Conservation (phyloP, 2,797 vertebrate species). For the Percopsis omiscomaycus region DNA sequence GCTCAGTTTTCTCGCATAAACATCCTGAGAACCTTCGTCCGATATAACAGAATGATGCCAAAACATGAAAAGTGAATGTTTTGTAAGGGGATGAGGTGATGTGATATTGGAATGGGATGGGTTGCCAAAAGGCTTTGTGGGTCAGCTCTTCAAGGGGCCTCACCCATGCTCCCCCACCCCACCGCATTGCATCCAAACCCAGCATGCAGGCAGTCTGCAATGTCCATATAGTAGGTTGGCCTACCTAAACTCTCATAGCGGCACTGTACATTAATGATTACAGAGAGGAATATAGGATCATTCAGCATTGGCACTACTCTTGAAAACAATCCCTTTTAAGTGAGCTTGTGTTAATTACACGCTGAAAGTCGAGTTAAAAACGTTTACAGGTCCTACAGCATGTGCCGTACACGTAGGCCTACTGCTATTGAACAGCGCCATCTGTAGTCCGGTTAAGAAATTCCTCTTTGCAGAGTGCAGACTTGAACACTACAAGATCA, state of each 20-base stretch:
- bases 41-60: conserved; percentile 3
- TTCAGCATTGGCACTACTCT: no score
- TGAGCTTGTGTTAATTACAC: no score
- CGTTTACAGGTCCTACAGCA: not conserved
- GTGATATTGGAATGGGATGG: conserved; percentile 26
- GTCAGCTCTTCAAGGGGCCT: conserved; percentile 13
- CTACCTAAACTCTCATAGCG: no score
- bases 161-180: conserved; percentile 29
- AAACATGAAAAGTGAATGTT: conserved; percentile 11
- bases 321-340: no score
- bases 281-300: no score
- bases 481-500: no score
- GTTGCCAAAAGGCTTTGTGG: conserved; percentile 22
- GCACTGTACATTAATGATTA: no score
- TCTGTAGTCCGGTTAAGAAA: conserved; percentile 12
- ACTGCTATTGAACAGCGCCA: conserved; percentile 12
- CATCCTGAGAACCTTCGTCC: not conserved
- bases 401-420: not conserved
- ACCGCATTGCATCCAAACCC: not conserved
- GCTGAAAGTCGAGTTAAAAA: not conserved
- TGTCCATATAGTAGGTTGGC: not conserved
- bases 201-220: not conserved
- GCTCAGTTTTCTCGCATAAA: conserved; percentile 5
- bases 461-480: no score
- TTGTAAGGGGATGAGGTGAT: conserved; percentile 22